phyloP scores from a whole-genome alignment of 2,797 vertebrate genomes.

The Cyprinella venusta region DNA sequence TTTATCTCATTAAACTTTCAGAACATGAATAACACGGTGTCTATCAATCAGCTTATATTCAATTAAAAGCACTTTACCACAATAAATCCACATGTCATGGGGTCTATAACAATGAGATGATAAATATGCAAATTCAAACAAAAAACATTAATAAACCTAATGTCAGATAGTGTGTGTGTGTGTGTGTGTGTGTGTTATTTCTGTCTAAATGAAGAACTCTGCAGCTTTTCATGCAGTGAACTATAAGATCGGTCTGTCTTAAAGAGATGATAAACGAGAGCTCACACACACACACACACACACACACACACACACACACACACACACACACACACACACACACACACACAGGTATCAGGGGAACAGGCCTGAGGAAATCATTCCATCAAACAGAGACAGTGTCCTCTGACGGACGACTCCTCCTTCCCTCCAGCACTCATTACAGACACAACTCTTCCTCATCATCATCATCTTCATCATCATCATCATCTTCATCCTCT shows the following conservation, averaged over 20 bases:
- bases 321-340: too few species aligned
- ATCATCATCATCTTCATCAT: not conserved
- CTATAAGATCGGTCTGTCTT: slow-evolving; percentile 24
- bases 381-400: slow-evolving; percentile 55
- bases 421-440: not conserved
- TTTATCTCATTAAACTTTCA: not conserved
- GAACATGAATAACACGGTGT: not conserved
- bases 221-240: slow-evolving; percentile 6
- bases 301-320: not conserved
- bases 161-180: not conserved
- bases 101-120: not conserved
- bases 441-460: not conserved
- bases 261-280: slow-evolving; percentile 52
- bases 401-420: not conserved
- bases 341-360: slow-evolving; percentile 18
- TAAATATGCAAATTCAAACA: not conserved
- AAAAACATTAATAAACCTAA: not conserved
- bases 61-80: not conserved
- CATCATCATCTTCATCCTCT: too few species aligned
- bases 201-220: not conserved
- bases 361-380: slow-evolving; percentile 34
- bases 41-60: too few species aligned
- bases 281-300: not conserved
- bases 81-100: not conserved
- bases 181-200: slow-evolving; percentile 2